Evolutionary conservation across 2,888 invertebrate species (phyloP).

Genomic region (Drosophila neotestacea): DNA sequence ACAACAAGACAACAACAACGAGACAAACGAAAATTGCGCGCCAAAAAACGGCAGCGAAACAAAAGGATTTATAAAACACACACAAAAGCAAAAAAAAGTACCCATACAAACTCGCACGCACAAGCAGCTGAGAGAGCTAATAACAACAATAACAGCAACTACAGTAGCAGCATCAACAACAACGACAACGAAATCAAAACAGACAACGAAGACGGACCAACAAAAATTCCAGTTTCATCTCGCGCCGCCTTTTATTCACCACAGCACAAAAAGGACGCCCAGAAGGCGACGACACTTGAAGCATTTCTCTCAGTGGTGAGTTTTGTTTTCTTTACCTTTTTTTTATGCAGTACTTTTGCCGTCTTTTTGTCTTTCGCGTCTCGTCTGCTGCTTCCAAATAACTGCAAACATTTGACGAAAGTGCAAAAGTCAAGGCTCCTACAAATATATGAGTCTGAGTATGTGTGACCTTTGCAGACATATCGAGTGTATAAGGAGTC

Average conservation of each 20-base stretch:
- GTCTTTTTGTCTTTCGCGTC: slow-evolving; percentile 16
- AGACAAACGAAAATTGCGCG: slow-evolving; percentile 68
- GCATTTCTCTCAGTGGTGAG: slow-evolving; percentile 65
- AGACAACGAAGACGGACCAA: slow-evolving; percentile 42
- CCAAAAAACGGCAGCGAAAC: slow-evolving; percentile 65
- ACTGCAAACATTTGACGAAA: slow-evolving; percentile 61
- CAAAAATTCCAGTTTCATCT: slow-evolving; percentile 69
- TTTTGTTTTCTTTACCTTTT: slow-evolving; percentile 41
- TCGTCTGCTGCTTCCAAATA: slow-evolving; percentile 14
- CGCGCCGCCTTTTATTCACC: slow-evolving; percentile 31
- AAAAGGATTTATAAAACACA: slow-evolving; percentile 70
- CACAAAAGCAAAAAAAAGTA: slow-evolving; percentile 27
- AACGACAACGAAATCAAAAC: slow-evolving; percentile 66
- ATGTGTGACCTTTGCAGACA: slow-evolving; percentile 68
- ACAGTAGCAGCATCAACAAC: slow-evolving; percentile 33
- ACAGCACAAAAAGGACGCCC: slow-evolving; percentile 57
- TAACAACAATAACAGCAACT: slow-evolving; percentile 24
- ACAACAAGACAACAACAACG: slow-evolving; percentile 31
- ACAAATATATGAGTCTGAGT: slow-evolving; percentile 7
- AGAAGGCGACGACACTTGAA: slow-evolving; percentile 58
- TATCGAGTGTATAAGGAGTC: slow-evolving; percentile 52
- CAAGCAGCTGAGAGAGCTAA: slow-evolving; percentile 63
- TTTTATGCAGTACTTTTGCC: slow-evolving; percentile 29
- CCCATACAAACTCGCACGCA: slow-evolving; percentile 49
- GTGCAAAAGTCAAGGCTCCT: slow-evolving; percentile 80